These are phyloP conservation scores for Scelioninae gen. 1 DNA, from an alignment of 2,888 invertebrate genomes.

Conservation along the genomic window DNA sequence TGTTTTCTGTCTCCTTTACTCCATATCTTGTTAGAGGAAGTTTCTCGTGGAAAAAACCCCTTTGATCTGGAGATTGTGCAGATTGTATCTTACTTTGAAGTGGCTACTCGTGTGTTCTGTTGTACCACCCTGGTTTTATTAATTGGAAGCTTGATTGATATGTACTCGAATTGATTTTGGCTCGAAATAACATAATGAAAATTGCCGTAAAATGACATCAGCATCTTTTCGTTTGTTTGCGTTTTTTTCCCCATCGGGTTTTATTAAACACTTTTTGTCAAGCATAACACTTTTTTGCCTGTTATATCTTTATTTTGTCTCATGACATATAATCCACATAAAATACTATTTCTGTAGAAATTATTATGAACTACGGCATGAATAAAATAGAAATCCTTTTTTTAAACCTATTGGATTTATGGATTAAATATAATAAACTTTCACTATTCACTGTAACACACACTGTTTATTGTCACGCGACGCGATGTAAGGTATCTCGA, in stretches of 20 bases:
- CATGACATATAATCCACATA: too few relatives aligned
- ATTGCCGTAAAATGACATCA: constrained; percentile 16
- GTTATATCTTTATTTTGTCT: too few relatives aligned
- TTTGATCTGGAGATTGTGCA: constrained; percentile 56
- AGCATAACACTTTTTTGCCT: too few relatives aligned
- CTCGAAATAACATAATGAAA: constrained; percentile 18
- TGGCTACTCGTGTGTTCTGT: constrained; percentile 41
- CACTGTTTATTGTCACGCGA: too few relatives aligned
- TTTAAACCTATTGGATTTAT: too few relatives aligned
- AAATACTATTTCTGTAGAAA: too few relatives aligned
- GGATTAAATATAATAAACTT: too few relatives aligned
- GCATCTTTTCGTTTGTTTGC: background rate
- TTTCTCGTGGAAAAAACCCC: constrained; percentile 34
- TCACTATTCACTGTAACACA: too few relatives aligned
- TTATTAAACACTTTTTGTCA: too few relatives aligned
- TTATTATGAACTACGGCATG: too few relatives aligned
- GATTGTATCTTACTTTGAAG: constrained; percentile 43
- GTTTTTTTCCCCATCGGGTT: background rate
- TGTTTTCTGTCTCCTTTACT: constrained; percentile 22
- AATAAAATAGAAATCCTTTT: too few relatives aligned
- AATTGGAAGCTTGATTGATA: constrained; percentile 44
- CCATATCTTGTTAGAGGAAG: constrained; percentile 60
- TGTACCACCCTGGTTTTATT: constrained; percentile 43
- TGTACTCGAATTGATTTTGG: constrained; percentile 8
- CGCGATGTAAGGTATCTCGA: too few relatives aligned